These are phyloP conservation scores for Caenorhabditis sp. DNA, from an alignment of 2,888 invertebrate species.

Conservation along the genomic window DNA sequence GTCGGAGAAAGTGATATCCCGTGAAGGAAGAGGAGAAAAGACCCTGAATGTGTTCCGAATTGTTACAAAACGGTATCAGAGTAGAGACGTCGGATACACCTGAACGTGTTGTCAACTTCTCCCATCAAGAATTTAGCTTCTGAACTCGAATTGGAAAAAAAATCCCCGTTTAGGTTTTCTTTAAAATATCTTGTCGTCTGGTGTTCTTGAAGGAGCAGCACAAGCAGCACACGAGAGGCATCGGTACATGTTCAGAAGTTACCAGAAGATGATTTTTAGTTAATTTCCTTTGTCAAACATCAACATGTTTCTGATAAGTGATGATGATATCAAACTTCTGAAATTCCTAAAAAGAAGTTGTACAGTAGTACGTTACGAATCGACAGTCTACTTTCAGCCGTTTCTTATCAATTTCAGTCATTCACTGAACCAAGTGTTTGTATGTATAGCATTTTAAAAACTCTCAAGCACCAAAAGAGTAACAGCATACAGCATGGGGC, in stretches of 20 bases:
- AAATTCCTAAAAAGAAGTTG: neutral
- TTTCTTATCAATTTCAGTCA: neutral
- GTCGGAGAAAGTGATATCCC: constrained; percentile 9
- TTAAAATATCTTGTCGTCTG: too few species aligned
- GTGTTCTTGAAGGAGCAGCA: too few species aligned
- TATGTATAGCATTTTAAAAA: constrained; percentile 22
- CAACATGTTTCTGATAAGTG: too few species aligned
- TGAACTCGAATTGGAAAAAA: too few species aligned
- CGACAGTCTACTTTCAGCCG: neutral
- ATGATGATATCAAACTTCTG: too few species aligned
- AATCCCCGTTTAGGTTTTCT: too few species aligned
- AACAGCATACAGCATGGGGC: constrained; percentile 29
- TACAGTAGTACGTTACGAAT: neutral
- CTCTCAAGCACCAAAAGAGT: constrained; percentile 27
- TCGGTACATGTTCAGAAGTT: too few species aligned
- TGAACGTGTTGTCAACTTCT: neutral
- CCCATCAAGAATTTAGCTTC: neutral
- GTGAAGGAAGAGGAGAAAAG: constrained; percentile 14
- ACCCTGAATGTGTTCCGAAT: constrained; percentile 9
- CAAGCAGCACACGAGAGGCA: too few species aligned
- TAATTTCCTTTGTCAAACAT: too few species aligned
- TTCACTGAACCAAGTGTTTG: constrained; percentile 6
- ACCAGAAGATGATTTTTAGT: too few species aligned
- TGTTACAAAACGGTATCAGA: neutral
- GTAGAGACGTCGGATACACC: neutral